Percentiles rank a stretch among this genome's conserved stretches.
Evolutionary conservation across 35 echinoderm and acorn worm genomes (phyloP).

Genomic region (Acanthaster planci): DNA sequence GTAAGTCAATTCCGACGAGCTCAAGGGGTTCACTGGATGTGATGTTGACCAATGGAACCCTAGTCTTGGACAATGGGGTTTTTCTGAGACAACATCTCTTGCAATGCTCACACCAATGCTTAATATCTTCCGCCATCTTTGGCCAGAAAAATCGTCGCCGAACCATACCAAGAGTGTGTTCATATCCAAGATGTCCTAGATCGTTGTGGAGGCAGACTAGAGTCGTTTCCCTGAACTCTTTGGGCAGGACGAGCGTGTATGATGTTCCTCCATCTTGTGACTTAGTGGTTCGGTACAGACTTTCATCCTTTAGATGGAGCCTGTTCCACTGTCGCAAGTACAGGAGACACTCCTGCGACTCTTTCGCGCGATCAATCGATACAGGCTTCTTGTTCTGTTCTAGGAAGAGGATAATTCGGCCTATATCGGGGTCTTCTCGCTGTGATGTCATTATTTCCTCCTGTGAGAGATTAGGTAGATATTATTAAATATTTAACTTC

Average conservation of each 20-base stretch:
- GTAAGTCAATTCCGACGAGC: constrained; percentile 21
- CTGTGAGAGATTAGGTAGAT: no score
- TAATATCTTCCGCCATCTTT: background rate
- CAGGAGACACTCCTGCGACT: no score
- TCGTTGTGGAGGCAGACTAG: background rate
- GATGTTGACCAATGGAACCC: no score
- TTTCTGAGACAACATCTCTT: constrained; percentile 29
- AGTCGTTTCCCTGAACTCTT: background rate
- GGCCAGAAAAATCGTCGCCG: constrained; percentile 29
- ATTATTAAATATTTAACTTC: background rate
- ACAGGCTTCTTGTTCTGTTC: no score
- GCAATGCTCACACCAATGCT: constrained; percentile 33
- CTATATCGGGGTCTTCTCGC: no score
- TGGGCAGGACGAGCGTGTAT: background rate
- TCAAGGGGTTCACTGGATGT: background rate
- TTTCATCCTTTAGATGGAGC: no score
- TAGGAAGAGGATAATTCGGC: no score
- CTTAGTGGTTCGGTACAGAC: background rate
- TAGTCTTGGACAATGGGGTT: background rate
- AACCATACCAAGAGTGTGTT: constrained; percentile 48
- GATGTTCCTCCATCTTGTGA: background rate
- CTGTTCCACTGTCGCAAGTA: no score
- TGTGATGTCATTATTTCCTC: no score
- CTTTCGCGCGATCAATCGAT: no score
- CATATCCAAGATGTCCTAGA: constrained; percentile 38